Evolutionary conservation across 2,888 invertebrate species (phyloP), one percentile per base, ranked within the genome.

Genomic region (Brenthis daphne): DNA sequence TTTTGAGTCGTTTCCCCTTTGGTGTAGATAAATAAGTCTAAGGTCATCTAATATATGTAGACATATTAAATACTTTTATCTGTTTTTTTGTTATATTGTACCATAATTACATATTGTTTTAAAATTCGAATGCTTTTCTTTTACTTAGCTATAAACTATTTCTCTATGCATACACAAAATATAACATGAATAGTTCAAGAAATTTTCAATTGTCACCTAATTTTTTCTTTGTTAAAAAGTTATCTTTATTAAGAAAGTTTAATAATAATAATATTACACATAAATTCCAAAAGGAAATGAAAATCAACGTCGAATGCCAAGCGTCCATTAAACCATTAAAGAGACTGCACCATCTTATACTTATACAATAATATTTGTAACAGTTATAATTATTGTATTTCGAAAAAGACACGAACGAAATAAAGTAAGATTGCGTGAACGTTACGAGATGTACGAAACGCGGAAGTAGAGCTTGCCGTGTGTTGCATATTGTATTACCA

Each of bases 401-500:
- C 66, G 66, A 67, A 55, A 43, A 55, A 55, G 67, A 55, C 63
- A 63, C 63, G 67, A 57, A 51, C 16, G 55, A 67, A 56, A 67
- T 57, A 63, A 37, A 51, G 20, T 24, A 37, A 43, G 50, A 67
- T 67, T 67, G 67, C 67, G 67, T 67, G 67, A 67, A 66, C 57
- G 57, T 51, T 56, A 63, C 67, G 63, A 63, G 63, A 67, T 67
- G 63, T 55, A 20, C 56, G 67, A 63, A 67, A 67, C 43, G 57
- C 63, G 67, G 67, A 67, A 55, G 20, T 33, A 48, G 6, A 48
- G 57, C 20, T 53, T 37, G 63, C 53, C 50, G 50, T 29, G 29
- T 50, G 60, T 60, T 50, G 12, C 29, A 60, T 60, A 12, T 48
- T 48, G 47, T 29, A 29, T 48, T 60, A 60, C 58, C 29, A 50